These are phyloP conservation scores for Nomada ferruginata DNA, from an alignment of 2,888 invertebrate genomes.

Conservation along the genomic window DNA sequence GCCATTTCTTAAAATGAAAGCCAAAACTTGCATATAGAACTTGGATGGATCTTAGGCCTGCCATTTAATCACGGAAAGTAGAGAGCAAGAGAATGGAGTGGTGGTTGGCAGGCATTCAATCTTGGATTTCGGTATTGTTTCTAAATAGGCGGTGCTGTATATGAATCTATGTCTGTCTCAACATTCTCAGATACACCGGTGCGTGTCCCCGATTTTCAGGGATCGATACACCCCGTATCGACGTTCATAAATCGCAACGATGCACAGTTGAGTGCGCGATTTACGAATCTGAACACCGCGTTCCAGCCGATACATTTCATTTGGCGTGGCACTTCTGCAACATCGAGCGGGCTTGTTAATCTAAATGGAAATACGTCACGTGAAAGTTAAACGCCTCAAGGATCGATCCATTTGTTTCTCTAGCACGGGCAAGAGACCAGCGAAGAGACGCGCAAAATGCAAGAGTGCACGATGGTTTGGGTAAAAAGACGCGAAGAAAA, in stretches of 20 bases:
- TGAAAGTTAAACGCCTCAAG: conserved; percentile 44
- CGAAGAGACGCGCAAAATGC: conserved; percentile 70
- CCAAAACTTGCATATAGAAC: conserved; percentile 14
- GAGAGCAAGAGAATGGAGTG: conserved; percentile 41
- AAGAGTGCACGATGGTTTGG: conserved; percentile 73
- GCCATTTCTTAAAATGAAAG: conserved; percentile 46
- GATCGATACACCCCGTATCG: too few relatives aligned
- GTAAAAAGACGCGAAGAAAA: conserved; percentile 69
- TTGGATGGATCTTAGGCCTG: conserved; percentile 39
- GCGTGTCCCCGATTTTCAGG: background rate
- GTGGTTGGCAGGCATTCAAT: conserved; percentile 39
- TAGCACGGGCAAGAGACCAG: conserved; percentile 70
- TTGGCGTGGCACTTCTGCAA: conserved; percentile 7
- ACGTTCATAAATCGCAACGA: background rate
- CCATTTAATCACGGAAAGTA: conserved; percentile 57
- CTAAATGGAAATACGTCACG: conserved; percentile 58
- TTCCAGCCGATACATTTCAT: too few relatives aligned
- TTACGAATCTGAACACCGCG: too few relatives aligned
- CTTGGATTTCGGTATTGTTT: conserved; percentile 46
- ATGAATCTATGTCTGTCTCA: background rate
- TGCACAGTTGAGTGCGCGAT: background rate
- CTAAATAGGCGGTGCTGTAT: conserved; percentile 25
- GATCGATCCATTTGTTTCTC: conserved; percentile 69
- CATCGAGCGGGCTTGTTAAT: conserved; percentile 48
- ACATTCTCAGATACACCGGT: conserved; percentile 6